Evolutionary conservation across 1,140 invertebrate genomes (phyloP), one percentile per base, ranked within the genome.

Genomic region (Sycophaga agraensis): DNA sequence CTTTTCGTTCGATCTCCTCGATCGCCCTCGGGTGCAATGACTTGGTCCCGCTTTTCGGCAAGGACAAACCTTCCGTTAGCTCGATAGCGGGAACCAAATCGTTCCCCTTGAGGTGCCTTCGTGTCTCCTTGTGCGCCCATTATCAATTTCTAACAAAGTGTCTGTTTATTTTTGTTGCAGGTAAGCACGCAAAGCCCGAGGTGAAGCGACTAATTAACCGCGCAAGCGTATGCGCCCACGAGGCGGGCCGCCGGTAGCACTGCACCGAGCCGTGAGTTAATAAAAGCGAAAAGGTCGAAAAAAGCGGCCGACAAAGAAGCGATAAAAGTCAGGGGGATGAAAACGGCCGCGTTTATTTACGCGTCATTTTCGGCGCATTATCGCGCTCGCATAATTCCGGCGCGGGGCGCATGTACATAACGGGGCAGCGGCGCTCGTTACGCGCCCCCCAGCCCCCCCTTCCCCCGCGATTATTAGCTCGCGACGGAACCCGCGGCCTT

Each of bases 161-260:
- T n/a, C n/a, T n/a, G n/a, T n/a, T n/a, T 37, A 42, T 63, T 61
- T 66, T 2, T 67, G 64, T 70, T 70, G 28, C 66, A 70, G 68
- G 68, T 70, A 68, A 70, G 68, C 66, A 64, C 24, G 4, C 0
- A 40, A 53, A 51, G 3, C 22, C 12, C 42, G 46, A 31, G 24
- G 26, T 9, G 26, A 8, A 35, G 1, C 49, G 31, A 12, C 31
- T 50, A 50, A 50, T 50, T 50, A 50, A 8, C 26, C 43, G 43
- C 1, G 43, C 7, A 9, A 1, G 12, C 24, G 14, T 24, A n/a
- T 12, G 45, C 2, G 16, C 21, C 28, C 28, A 11, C 5, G 28
- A 31, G 5, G 28, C 28, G 11, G 4, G 5, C 28, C 4, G 28
- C 4, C 28, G 24, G 21, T 4, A n/a, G 16, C 37, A 11, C 5